phyloP scores from a whole-genome alignment of 2,797 vertebrate genomes.

The Eurystomus glaucurus region DNA sequence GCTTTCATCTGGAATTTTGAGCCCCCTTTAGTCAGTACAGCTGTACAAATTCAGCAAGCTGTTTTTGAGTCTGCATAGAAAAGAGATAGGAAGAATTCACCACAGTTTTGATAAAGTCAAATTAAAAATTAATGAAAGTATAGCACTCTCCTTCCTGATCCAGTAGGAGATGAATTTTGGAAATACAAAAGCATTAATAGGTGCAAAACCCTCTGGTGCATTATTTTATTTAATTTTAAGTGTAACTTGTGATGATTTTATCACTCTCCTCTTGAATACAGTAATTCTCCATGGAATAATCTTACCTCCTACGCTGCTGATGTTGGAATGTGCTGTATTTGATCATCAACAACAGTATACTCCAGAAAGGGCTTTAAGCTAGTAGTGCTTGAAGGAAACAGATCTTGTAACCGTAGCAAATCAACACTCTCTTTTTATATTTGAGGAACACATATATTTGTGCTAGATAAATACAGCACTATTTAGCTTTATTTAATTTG shows the following conservation, averaged over 20 bases:
- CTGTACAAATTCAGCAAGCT: neutral
- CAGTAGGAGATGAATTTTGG: neutral
- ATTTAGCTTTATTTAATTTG: conserved; percentile 46
- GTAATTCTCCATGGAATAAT: conserved; percentile 64
- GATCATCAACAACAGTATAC: conserved; percentile 60
- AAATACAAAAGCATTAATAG: conserved; percentile 30
- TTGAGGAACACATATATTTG: conserved; percentile 47
- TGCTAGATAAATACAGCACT: conserved; percentile 70
- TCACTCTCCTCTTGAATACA: conserved; percentile 52
- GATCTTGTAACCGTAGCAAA: conserved; percentile 57
- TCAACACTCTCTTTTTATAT: conserved; percentile 63
- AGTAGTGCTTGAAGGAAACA: conserved; percentile 50
- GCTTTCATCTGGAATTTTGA: neutral
- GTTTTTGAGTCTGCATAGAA: neutral
- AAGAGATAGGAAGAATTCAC: neutral
- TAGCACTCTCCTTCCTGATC: neutral
- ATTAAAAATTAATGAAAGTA: conserved; percentile 49
- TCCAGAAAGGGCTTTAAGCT: conserved; percentile 65
- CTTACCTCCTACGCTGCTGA: conserved; percentile 29
- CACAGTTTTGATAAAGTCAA: neutral
- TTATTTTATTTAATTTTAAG: conserved; percentile 64
- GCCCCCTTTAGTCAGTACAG: neutral
- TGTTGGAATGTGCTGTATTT: conserved; percentile 56
- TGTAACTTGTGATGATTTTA: conserved; percentile 52
- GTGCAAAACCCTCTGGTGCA: neutral